phyloP scores from a whole-genome alignment of 2,797 vertebrate species.

The Agapornis canus region DNA sequence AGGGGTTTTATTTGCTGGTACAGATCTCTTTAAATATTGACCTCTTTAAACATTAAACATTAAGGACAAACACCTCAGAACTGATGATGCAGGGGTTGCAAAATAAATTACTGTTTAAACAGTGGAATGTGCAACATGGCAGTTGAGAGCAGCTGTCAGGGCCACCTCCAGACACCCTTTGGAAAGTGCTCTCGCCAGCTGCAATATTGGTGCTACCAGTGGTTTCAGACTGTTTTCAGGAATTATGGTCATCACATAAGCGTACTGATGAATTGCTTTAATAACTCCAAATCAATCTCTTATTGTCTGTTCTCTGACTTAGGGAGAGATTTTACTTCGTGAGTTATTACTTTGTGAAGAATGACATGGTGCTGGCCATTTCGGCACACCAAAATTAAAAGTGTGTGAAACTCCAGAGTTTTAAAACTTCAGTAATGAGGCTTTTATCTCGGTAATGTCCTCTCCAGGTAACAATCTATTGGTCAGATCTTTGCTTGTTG shows the following conservation, averaged over 20 bases:
- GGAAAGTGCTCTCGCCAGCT: neutral
- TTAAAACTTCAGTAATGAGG: neutral
- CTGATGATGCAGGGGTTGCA: constrained; percentile 54
- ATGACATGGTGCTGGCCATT: neutral
- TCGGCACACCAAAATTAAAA: neutral
- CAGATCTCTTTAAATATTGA: constrained; percentile 66
- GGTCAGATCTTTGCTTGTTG: neutral
- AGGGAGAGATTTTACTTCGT: neutral
- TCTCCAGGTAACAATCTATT: neutral
- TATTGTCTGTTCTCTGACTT: neutral
- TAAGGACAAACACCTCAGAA: constrained; percentile 51
- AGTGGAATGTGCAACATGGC: constrained; percentile 57
- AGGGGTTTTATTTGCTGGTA: constrained; percentile 49
- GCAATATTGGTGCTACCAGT: neutral
- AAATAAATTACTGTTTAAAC: constrained; percentile 74
- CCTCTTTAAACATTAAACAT: constrained; percentile 67
- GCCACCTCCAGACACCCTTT: neutral
- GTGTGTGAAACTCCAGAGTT: neutral
- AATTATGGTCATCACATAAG: neutral
- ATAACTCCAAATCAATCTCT: neutral
- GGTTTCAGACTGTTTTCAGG: neutral
- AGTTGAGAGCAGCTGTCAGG: constrained; percentile 45
- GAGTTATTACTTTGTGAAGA: neutral
- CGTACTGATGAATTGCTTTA: neutral
- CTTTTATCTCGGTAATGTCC: neutral